Conservation (phyloP, 2,888 invertebrate species). For the Resseliella maxima region DNA sequence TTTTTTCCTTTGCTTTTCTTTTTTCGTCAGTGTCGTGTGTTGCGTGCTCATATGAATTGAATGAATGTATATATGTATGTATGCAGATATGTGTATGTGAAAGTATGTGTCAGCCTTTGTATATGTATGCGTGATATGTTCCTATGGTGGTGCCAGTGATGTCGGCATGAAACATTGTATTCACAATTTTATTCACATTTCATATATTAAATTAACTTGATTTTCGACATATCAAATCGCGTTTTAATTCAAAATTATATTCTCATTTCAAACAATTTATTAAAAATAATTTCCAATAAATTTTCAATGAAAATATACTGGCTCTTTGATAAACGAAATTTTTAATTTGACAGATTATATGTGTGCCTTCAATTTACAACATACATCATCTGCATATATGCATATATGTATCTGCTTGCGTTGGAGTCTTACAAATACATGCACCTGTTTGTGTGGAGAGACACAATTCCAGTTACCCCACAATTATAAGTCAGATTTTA, state of each 20-base stretch:
- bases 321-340: no score
- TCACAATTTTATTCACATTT: background rate
- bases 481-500: background rate
- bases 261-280: no score
- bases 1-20: background rate
- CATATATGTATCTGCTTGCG: background rate
- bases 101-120: background rate
- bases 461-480: background rate
- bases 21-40: no score
- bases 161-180: background rate
- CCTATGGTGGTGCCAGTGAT: conserved; percentile 24
- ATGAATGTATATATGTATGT: background rate
- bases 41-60: background rate
- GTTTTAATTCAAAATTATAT: no score
- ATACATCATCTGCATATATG: background rate
- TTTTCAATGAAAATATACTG: no score
- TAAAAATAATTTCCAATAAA: no score
- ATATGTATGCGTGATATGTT: background rate
- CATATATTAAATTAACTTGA: no score
- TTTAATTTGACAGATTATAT: no score
- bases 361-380: background rate
- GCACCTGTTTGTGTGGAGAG: background rate
- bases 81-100: background rate
- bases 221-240: no score
- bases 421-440: background rate